Evolutionary conservation across 2,797 vertebrate genomes (phyloP).

Genomic region (Falco cherrug): DNA sequence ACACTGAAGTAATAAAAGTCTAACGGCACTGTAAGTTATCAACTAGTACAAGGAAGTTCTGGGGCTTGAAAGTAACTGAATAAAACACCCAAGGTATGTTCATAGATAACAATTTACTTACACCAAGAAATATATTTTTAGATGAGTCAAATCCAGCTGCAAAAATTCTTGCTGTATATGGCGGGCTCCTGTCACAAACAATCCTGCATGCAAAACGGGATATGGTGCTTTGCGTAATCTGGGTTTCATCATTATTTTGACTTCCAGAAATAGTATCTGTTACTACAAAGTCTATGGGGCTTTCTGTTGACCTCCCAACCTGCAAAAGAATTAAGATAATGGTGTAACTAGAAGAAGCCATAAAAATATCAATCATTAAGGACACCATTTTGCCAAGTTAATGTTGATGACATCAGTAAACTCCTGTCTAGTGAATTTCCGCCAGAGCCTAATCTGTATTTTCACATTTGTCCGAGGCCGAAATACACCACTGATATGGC

Average conservation of each 20-base stretch:
- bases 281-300: conserved; percentile 98
- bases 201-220: conserved; percentile 97
- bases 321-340: conserved; percentile 46
- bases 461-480: background rate
- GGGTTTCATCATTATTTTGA: conserved; percentile 89
- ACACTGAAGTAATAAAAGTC: background rate
- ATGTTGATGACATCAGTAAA: background rate
- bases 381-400: background rate
- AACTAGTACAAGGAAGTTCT: background rate
- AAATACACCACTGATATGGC: background rate
- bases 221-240: conserved; percentile 98
- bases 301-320: conserved; percentile 98
- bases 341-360: background rate
- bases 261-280: conserved; percentile 95
- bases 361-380: background rate
- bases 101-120: conserved; percentile 73
- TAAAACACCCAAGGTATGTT: background rate
- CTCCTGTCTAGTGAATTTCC: background rate
- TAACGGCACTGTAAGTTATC: background rate
- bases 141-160: conserved; percentile 99
- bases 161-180: conserved; percentile 93
- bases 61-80: background rate
- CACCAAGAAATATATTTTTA: conserved; percentile 99
- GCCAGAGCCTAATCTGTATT: background rate
- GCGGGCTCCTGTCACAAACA: conserved; percentile 91